Base-by-base conservation (phyloP, 2,888 invertebrate species). In the Ormyrus labotus region DNA sequence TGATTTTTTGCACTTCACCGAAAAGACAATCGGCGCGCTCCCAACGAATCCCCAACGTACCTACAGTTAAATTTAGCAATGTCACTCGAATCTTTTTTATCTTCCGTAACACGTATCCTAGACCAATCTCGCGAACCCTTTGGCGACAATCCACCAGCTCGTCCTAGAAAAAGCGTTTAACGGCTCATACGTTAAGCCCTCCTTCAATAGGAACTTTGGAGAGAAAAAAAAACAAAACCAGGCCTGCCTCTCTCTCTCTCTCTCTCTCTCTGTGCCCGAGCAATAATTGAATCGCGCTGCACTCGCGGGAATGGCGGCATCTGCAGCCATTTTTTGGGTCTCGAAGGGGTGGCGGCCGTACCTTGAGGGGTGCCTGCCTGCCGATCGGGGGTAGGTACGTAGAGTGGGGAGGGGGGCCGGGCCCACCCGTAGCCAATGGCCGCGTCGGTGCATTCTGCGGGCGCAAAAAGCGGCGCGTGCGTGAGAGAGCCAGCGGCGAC, bases 401-500 rank as follows among this genome's bases (percentile, higher is more conserved):
- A 61, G 6, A 19, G 19, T 34, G 8, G 9, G 61, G 9, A 11
- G 34, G 34, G 34, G 34, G 34, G 34, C 34, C 34, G 48, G 63
- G 34, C 53, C 57, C 71, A 67, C 51, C 65, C 65, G 9, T 19
- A 67, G 65, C 65, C 65, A 67, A 67, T 67, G 5, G 51, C 34
- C 34, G 19, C 65, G 53, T 67, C 65, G 65, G 64, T 48, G 68
- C 65, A 51, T 53, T 51, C 53, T 65, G 64, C 13, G 51, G 10
- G 10, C 2, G 45, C n/a, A 67, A 67, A 67, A 74, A 73, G 71
- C 78, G 81, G 79, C 71, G 67, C 80, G 82, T 73, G 79, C 67
- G 57, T 71, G 80, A 65, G 84, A 84, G 83, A 84, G 83, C 85
- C 86, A 88, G 85, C 87, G 88, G 88, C 88, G 90, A 90, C 88